Percentiles rank a stretch among this genome's conserved stretches.
These are phyloP conservation scores for Hydroisotoma schaefferi DNA, from an alignment of 2,888 invertebrate species.

Conservation along the genomic window DNA sequence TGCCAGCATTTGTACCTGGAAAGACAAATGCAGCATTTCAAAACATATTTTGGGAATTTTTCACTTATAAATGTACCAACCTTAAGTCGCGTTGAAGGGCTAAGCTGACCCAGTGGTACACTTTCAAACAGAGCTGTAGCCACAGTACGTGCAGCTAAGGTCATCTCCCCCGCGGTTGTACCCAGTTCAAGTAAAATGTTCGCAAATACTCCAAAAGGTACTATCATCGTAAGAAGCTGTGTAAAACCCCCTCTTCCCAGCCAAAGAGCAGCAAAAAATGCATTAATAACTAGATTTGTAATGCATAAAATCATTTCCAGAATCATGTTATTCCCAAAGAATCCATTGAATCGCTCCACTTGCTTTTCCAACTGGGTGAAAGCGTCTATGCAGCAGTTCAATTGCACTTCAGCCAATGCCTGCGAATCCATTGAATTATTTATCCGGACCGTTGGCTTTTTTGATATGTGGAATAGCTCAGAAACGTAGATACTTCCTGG, in stretches of 20 bases:
- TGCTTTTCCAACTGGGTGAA: slow-evolving; percentile 1
- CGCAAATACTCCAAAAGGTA: slow-evolving; percentile 25
- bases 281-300: slow-evolving; percentile 24
- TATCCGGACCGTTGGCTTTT: background rate
- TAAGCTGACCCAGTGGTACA: slow-evolving; percentile 19
- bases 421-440: background rate
- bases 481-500: slow-evolving; percentile 3
- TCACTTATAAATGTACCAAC: slow-evolving; percentile 2
- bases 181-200: slow-evolving; percentile 29
- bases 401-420: background rate
- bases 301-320: slow-evolving; percentile 27
- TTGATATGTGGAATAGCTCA: background rate
- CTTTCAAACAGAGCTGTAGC: slow-evolving; percentile 23
- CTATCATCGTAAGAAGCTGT: slow-evolving; percentile 3
- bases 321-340: slow-evolving; percentile 29
- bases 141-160: slow-evolving; percentile 20
- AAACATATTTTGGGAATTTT: background rate
- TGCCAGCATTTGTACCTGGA: slow-evolving; percentile 25
- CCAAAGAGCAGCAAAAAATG: slow-evolving; percentile 30
- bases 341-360: slow-evolving; percentile 19
- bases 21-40: background rate
- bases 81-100: slow-evolving; percentile 22
- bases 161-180: slow-evolving; percentile 20
- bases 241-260: slow-evolving; percentile 20
- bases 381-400: background rate